Evolutionary conservation across 2,888 invertebrate species (phyloP).

Genomic region (Ichneumoninae sp.): DNA sequence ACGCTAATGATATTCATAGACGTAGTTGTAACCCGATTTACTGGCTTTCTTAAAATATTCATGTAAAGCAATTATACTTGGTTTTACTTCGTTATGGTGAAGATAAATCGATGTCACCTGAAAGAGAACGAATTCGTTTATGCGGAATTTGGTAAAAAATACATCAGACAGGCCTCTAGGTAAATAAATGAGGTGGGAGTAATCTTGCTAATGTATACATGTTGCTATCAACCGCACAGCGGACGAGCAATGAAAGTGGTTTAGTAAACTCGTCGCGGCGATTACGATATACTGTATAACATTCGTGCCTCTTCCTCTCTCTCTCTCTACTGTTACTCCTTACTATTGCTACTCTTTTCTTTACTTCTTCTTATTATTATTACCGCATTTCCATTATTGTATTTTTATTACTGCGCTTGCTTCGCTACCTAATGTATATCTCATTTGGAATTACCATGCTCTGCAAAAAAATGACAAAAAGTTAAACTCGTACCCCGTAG

Average conservation of each 20-base stretch:
- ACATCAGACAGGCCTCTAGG: neutral
- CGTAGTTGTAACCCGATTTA: neutral
- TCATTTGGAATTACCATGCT: too few relatives aligned
- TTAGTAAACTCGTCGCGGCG: conserved; percentile 31
- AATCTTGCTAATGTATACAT: neutral
- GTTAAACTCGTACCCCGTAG: too few relatives aligned
- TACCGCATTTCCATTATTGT: neutral
- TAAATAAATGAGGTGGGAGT: neutral
- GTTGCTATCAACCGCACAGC: conserved; percentile 7
- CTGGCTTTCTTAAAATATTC: neutral
- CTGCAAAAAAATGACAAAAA: too few relatives aligned
- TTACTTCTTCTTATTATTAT: neutral
- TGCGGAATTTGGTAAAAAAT: neutral
- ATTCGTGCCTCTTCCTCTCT: neutral
- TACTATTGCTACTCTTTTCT: too few relatives aligned
- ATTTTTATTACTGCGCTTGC: too few relatives aligned
- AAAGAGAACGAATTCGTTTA: too few relatives aligned
- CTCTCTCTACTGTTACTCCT: neutral
- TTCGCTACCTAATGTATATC: too few relatives aligned
- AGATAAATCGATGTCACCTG: neutral
- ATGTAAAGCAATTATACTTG: neutral
- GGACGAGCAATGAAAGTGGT: conserved; percentile 46
- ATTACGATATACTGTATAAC: neutral
- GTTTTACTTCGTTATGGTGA: neutral
- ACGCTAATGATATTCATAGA: neutral